These are phyloP conservation scores for Notodonta ziczac DNA, from an alignment of 2,888 invertebrate species.

Conservation along the genomic window DNA sequence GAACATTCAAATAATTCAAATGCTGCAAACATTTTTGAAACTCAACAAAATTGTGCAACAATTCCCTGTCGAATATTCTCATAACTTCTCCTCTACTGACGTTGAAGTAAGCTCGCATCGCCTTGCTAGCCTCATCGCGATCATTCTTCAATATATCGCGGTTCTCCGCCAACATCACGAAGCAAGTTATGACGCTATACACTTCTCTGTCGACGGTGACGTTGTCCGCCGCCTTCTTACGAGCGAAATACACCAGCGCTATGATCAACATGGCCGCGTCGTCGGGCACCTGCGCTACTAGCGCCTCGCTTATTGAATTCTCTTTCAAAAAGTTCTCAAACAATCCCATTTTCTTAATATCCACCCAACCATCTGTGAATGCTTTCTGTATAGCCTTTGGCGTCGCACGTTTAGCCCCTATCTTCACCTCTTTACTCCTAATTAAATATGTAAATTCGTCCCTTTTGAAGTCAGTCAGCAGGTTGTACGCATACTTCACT, in stretches of 20 bases:
- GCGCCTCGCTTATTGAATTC: constrained; percentile 23
- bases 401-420: neutral
- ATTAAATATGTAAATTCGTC: constrained; percentile 12
- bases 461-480: constrained; percentile 42
- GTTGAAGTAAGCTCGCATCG: constrained; percentile 25
- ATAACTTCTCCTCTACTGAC: constrained; percentile 12
- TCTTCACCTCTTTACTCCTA: too few relatives aligned
- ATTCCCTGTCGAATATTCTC: constrained; percentile 29
- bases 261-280: constrained; percentile 45
- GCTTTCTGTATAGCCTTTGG: constrained; percentile 13
- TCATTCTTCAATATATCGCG: neutral
- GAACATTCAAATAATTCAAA: constrained; percentile 49
- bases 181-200: constrained; percentile 44
- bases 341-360: constrained; percentile 17
- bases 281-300: constrained; percentile 31
- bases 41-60: constrained; percentile 38
- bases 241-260: constrained; percentile 46
- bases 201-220: constrained; percentile 30
- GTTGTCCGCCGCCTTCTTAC: constrained; percentile 25
- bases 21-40: constrained; percentile 48
- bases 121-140: neutral
- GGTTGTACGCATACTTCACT: constrained; percentile 50
- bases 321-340: constrained; percentile 28
- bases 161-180: constrained; percentile 33
- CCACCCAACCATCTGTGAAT: constrained; percentile 55